These are phyloP conservation scores for Megaustenia siamemsis DNA, from an alignment of 2,888 invertebrate genomes.

Conservation along the genomic window DNA sequence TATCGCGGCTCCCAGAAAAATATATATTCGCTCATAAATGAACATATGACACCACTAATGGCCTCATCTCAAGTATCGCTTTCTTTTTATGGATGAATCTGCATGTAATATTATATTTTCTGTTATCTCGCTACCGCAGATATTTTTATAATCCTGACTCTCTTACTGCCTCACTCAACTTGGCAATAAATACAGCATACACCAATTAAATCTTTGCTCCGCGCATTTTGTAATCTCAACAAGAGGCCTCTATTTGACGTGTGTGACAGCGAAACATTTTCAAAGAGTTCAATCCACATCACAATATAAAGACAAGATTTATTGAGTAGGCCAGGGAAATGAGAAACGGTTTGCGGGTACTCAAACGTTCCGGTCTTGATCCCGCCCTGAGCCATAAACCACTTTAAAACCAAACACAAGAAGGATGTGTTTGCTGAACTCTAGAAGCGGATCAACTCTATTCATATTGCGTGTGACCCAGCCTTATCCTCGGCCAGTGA, in stretches of 20 bases:
- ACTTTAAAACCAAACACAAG: background rate
- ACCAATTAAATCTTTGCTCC: background rate
- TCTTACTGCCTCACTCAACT: background rate
- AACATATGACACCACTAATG: too few species aligned
- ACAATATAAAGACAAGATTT: background rate
- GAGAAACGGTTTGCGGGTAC: background rate
- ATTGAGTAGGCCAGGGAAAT: background rate
- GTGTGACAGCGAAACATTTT: background rate
- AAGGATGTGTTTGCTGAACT: background rate
- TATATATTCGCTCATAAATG: too few species aligned
- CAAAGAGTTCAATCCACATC: background rate
- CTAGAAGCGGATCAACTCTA: background rate
- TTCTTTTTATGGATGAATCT: too few species aligned
- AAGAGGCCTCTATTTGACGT: background rate
- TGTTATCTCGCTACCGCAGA: too few species aligned
- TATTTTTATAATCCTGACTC: too few species aligned
- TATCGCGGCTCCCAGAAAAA: too few species aligned
- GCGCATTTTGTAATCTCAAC: background rate
- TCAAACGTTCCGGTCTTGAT: background rate
- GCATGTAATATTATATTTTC: too few species aligned
- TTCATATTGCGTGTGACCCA: background rate
- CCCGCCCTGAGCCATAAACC: background rate
- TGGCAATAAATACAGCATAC: background rate
- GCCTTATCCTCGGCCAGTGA: background rate
- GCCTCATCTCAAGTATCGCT: too few species aligned